Evolutionary conservation across 2,797 vertebrate species (phyloP).

Genomic region (Capromys pilorides): DNA sequence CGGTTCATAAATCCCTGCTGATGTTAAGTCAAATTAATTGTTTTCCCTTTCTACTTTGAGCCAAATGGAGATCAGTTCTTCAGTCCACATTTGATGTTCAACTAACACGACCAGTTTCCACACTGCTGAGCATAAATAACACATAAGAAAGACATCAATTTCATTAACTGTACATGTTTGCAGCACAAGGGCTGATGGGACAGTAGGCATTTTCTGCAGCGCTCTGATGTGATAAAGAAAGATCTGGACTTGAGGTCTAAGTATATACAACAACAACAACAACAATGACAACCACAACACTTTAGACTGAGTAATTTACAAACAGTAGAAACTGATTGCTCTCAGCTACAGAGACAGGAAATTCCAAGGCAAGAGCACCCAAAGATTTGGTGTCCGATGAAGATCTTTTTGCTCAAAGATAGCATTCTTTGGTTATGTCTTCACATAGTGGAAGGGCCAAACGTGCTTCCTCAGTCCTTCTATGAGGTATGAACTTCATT

Average conservation of each 20-base stretch:
- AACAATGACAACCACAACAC: neutral
- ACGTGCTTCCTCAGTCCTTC: neutral
- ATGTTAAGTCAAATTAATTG: neutral
- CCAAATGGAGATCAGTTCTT: conserved; percentile 20
- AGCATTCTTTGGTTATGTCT: neutral
- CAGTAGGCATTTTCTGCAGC: neutral
- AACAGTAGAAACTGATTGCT: neutral
- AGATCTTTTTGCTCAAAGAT: neutral
- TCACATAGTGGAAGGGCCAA: neutral
- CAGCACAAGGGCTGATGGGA: neutral
- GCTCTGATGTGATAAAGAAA: neutral
- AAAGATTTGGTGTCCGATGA: neutral
- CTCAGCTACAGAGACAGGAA: neutral
- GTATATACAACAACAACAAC: neutral
- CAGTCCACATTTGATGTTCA: neutral
- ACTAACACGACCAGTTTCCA: neutral
- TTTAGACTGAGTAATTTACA: neutral
- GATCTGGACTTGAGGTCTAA: neutral
- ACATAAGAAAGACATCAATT: neutral
- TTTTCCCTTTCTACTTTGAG: conserved; percentile 22
- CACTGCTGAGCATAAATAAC: neutral
- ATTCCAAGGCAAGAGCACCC: neutral
- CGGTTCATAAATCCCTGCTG: neutral
- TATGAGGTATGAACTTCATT: neutral
- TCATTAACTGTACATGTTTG: neutral